These are phyloP conservation scores for Exephanes ischioxanthus DNA, from an alignment of 2,888 invertebrate species.

Conservation along the genomic window DNA sequence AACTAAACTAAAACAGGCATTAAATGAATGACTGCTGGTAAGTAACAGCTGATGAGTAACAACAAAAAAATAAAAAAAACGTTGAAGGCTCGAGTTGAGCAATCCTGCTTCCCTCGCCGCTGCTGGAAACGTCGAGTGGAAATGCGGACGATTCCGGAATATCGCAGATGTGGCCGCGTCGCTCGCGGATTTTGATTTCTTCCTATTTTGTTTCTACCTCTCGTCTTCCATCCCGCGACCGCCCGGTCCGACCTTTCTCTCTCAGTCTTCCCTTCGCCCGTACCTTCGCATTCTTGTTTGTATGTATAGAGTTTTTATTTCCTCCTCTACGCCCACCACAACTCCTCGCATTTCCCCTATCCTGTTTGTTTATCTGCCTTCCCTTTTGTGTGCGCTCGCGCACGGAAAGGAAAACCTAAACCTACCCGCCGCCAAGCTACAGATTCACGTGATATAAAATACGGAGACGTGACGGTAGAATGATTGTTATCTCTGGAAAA, in stretches of 20 bases:
- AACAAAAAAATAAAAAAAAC: neutral
- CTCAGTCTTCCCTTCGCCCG: constrained; percentile 42
- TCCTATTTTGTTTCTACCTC: constrained; percentile 55
- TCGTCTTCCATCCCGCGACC: constrained; percentile 43
- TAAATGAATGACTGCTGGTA: too few species aligned
- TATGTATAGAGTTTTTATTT: constrained; percentile 59
- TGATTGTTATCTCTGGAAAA: constrained; percentile 47
- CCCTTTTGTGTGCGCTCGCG: constrained; percentile 25
- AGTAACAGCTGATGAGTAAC: too few species aligned
- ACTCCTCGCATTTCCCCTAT: constrained; percentile 18
- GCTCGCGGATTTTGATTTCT: constrained; percentile 41
- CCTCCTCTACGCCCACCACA: constrained; percentile 30
- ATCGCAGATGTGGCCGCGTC: constrained; percentile 69
- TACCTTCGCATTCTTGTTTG: constrained; percentile 44
- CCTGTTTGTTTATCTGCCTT: constrained; percentile 55
- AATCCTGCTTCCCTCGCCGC: constrained; percentile 7
- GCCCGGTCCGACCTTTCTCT: constrained; percentile 39
- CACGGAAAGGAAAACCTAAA: constrained; percentile 25
- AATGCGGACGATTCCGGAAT: constrained; percentile 68
- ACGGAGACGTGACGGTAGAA: constrained; percentile 47
- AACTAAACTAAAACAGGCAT: too few species aligned
- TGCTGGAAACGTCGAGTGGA: constrained; percentile 8
- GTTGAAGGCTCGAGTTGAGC: constrained; percentile 38
- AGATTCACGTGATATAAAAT: constrained; percentile 58
- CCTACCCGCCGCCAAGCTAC: neutral